Evolutionary conservation across 2,113 vertebrate genomes (phyloP).

Genomic region (Sander lucioperca): DNA sequence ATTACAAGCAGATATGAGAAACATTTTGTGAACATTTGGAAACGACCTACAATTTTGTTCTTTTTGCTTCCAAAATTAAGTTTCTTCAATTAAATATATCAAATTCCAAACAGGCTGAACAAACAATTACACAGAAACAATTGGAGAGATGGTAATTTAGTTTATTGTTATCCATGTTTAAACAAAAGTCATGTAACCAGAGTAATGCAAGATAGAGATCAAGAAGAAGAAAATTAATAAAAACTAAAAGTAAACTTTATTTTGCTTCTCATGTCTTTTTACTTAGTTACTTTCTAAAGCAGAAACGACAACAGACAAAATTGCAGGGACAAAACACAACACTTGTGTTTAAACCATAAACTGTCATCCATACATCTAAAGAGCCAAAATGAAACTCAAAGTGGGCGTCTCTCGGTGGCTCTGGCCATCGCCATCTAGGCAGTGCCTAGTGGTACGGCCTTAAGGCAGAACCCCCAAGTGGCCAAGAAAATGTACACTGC

Average conservation of each 20-base stretch:
- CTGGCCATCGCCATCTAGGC: too few species aligned
- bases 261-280: not conserved
- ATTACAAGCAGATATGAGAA: not conserved
- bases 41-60: not conserved
- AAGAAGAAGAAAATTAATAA: not conserved
- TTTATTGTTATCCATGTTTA: not conserved
- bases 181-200: not conserved
- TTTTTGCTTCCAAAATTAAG: slow-evolving; percentile 1
- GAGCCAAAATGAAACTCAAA: too few species aligned
- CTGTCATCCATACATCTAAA: too few species aligned
- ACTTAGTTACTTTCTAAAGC: not conserved
- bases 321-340: not conserved
- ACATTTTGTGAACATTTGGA: not conserved
- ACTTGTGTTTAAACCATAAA: not conserved
- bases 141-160: not conserved
- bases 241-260: not conserved
- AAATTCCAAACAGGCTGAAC: not conserved
- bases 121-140: not conserved
- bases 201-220: not conserved
- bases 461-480: not conserved
- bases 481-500: not conserved
- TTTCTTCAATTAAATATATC: not conserved
- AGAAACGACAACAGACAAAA: not conserved
- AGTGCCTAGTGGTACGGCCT: too few species aligned
- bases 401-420: too few species aligned